Evolutionary conservation across 2,113 vertebrate species (phyloP).

Genomic region (Melozone crissalis): DNA sequence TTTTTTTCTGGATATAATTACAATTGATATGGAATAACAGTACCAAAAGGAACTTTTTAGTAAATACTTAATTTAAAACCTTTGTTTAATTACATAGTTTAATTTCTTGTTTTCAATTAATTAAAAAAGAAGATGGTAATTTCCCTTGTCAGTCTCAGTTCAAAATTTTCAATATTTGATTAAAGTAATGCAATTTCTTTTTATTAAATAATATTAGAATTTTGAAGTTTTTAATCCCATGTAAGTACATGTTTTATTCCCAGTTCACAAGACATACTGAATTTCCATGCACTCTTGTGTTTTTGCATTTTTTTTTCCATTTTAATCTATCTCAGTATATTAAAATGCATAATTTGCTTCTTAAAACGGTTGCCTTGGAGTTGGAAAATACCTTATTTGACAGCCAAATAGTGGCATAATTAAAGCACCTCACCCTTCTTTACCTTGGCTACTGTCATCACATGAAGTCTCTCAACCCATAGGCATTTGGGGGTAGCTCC

Average conservation of each 20-base stretch:
- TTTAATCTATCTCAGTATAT: neutral
- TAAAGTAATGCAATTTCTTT: neutral
- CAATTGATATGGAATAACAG: neutral
- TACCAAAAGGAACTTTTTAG: neutral
- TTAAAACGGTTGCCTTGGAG: neutral
- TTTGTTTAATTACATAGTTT: neutral
- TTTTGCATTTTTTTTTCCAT: neutral
- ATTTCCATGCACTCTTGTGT: neutral
- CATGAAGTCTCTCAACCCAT: neutral
- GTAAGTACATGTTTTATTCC: neutral
- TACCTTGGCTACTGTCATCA: neutral
- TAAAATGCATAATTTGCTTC: neutral
- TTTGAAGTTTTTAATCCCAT: neutral
- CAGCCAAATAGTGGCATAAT: conserved; percentile 27
- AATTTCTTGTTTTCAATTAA: neutral
- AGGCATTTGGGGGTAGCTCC: neutral
- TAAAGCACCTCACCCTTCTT: conserved; percentile 19
- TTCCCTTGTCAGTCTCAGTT: neutral
- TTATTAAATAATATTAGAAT: neutral
- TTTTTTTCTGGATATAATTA: neutral
- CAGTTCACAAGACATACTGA: neutral
- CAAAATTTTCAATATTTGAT: neutral
- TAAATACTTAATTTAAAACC: neutral
- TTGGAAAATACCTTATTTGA: conserved; percentile 57
- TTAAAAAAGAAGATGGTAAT: neutral